These are phyloP conservation scores for Eulemur mongoz DNA, from an alignment of 2,797 vertebrate genomes.

Conservation along the genomic window DNA sequence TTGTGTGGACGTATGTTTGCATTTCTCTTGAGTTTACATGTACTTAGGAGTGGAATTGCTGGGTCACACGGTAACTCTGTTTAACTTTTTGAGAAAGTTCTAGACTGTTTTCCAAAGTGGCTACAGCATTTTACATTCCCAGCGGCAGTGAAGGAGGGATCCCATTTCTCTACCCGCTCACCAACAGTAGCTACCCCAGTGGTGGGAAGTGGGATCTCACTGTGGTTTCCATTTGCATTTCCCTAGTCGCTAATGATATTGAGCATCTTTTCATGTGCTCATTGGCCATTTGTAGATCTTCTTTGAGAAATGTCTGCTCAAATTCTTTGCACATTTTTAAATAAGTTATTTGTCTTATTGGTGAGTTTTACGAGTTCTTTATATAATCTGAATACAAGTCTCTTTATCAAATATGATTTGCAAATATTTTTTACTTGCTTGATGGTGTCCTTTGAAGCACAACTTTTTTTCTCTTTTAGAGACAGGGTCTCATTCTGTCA, in stretches of 20 bases:
- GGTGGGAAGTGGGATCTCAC: background rate
- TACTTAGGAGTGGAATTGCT: background rate
- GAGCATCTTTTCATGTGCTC: background rate
- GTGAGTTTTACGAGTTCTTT: background rate
- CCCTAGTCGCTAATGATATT: background rate
- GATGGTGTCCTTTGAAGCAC: background rate
- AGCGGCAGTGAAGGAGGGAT: background rate
- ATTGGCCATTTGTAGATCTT: background rate
- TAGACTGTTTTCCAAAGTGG: background rate
- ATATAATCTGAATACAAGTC: background rate
- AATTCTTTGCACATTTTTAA: background rate
- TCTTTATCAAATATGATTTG: background rate
- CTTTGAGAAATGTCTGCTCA: background rate
- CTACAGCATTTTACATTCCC: background rate
- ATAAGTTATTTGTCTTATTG: background rate
- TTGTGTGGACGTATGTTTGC: background rate
- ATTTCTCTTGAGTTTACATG: background rate
- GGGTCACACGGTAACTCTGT: background rate
- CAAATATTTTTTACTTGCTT: background rate
- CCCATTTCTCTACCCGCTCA: background rate
- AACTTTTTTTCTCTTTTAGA: background rate
- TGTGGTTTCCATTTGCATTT: background rate
- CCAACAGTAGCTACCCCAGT: background rate
- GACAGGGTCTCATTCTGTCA: background rate
- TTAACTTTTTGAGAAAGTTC: background rate